Evolutionary conservation across 2,888 invertebrate species (phyloP).

Genomic region (Drosophila merina): DNA sequence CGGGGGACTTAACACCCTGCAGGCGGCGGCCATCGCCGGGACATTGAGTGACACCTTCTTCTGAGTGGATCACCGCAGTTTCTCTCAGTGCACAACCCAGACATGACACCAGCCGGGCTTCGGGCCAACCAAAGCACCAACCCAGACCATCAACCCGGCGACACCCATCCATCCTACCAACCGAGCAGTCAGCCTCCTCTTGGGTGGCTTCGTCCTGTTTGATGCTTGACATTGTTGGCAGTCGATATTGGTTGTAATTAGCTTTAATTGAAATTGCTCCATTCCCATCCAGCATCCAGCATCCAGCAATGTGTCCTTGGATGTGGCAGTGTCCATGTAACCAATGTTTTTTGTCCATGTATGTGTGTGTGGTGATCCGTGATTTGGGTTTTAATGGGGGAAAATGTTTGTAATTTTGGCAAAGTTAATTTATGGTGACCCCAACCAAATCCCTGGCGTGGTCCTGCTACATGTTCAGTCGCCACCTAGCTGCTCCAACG

Average conservation of each 20-base stretch:
- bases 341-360: background rate
- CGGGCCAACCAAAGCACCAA: slow-evolving; percentile 13
- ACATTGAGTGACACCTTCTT: slow-evolving; percentile 42
- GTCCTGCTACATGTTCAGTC: slow-evolving; percentile 15
- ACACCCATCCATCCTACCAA: no score
- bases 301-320: slow-evolving; percentile 44
- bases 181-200: slow-evolving; percentile 24
- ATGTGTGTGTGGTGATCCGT: slow-evolving; percentile 45
- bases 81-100: slow-evolving; percentile 35
- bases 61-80: slow-evolving; percentile 23
- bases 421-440: slow-evolving; percentile 76
- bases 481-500: slow-evolving; percentile 15
- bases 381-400: slow-evolving; percentile 77
- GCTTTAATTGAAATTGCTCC: slow-evolving; percentile 82
- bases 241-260: slow-evolving; percentile 81
- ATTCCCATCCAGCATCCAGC: slow-evolving; percentile 61
- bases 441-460: slow-evolving; percentile 27
- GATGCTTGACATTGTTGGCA: slow-evolving; percentile 76
- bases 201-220: slow-evolving; percentile 58
- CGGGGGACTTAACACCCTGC: slow-evolving; percentile 43
- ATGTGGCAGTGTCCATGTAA: slow-evolving; percentile 1
- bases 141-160: background rate
- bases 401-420: slow-evolving; percentile 62
- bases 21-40: slow-evolving; percentile 11
- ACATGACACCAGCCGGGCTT: slow-evolving; percentile 39